phyloP scores from a whole-genome alignment of 2,888 invertebrate genomes.

The Pristionchus arcanus region DNA sequence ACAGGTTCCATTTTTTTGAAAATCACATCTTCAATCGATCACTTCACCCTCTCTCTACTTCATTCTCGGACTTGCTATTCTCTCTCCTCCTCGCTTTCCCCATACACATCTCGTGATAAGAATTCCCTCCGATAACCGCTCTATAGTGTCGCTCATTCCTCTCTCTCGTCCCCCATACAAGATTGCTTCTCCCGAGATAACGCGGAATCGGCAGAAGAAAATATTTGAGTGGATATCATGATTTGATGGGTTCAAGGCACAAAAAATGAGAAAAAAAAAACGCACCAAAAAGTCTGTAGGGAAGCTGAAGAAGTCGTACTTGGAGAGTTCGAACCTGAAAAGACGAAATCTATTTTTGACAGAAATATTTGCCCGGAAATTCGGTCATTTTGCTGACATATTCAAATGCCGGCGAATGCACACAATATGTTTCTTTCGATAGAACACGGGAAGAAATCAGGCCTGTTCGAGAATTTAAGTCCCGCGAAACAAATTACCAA shows the following conservation, averaged over 20 bases:
- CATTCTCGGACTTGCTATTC: neutral
- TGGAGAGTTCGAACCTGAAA: conserved; percentile 70
- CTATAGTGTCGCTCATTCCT: neutral
- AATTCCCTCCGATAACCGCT: conserved; percentile 7
- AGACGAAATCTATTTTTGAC: neutral
- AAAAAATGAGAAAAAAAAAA: neutral
- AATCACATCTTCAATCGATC: no score
- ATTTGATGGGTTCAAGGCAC: neutral
- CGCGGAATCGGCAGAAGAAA: conserved; percentile 15
- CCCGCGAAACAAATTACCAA: conserved; percentile 59
- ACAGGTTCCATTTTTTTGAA: no score
- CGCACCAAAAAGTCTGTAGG: conserved; percentile 77
- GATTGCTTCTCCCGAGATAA: neutral
- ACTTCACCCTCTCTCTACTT: neutral
- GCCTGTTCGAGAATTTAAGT: no score
- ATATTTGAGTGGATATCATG: neutral
- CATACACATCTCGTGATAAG: neutral
- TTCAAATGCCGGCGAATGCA: neutral
- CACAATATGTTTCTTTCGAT: no score
- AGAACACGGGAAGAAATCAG: no score
- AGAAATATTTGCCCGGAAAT: neutral
- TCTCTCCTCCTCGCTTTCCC: neutral
- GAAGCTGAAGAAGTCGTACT: conserved; percentile 75
- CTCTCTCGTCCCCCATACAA: neutral
- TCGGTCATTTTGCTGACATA: neutral